phyloP scores from a whole-genome alignment of 2,113 vertebrate genomes.

The Helogale parvula region DNA sequence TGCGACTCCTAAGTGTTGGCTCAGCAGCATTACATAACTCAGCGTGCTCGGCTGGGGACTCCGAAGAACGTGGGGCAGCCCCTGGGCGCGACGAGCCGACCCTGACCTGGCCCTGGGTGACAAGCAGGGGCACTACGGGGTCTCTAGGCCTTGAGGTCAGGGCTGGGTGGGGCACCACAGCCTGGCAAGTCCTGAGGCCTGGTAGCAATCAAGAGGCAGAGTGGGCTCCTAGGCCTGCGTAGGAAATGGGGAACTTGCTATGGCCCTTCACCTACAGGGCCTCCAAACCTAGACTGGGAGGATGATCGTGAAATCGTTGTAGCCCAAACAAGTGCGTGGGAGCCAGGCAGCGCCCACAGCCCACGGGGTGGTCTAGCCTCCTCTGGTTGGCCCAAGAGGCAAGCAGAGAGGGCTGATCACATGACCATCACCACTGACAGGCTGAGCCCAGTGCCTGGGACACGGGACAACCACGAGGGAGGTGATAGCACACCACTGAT shows the following conservation, averaged over 20 bases:
- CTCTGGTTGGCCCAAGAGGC: not conserved
- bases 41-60: conserved; percentile 45
- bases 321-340: not conserved
- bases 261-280: not conserved
- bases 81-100: not conserved
- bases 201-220: conserved; percentile 64
- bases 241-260: not conserved
- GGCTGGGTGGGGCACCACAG: conserved; percentile 15
- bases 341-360: not conserved
- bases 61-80: conserved; percentile 3
- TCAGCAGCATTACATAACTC: conserved; percentile 53
- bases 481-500: rapidly evolving
- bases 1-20: conserved; percentile 80
- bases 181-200: conserved; percentile 42
- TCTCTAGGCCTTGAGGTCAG: conserved; percentile 24
- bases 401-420: not conserved
- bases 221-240: not conserved
- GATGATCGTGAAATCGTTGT: not conserved
- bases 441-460: not conserved
- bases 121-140: not conserved
- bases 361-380: not conserved
- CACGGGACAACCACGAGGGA: not conserved
- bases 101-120: conserved; percentile 38
- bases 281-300: not conserved
- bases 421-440: rapidly evolving